Percentiles rank a stretch among this genome's conserved stretches.
Evolutionary conservation across 1,140 invertebrate genomes (phyloP).

Genomic region (Caenorhabditis brenneri): DNA sequence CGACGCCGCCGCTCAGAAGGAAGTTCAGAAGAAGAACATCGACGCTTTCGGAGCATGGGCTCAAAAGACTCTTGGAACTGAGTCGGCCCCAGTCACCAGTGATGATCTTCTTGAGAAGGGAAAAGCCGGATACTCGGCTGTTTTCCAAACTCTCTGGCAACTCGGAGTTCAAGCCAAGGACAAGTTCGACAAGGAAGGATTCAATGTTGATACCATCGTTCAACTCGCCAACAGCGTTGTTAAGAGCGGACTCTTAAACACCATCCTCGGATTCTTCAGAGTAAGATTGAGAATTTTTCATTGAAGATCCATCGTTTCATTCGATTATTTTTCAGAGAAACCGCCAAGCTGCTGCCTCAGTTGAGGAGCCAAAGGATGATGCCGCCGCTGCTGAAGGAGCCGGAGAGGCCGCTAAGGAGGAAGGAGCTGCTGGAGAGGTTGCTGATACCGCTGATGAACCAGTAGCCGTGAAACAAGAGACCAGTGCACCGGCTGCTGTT

Average conservation of each 20-base stretch:
- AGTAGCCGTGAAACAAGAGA: conserved; percentile 32
- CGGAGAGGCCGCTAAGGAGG: background rate
- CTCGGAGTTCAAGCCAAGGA: conserved; percentile 59
- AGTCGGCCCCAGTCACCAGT: conserved; percentile 44
- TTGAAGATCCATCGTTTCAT: background rate
- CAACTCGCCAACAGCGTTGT: conserved; percentile 44
- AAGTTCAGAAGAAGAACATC: conserved; percentile 60
- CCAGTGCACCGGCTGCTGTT: conserved; percentile 14
- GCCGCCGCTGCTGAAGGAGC: background rate
- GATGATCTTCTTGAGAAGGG: conserved; percentile 64
- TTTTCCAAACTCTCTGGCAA: conserved; percentile 61
- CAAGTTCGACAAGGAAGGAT: conserved; percentile 61
- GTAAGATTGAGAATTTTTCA: background rate
- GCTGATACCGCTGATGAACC: conserved; percentile 33
- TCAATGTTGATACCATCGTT: conserved; percentile 60
- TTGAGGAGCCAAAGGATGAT: conserved; percentile 11
- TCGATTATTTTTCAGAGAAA: conserved; percentile 19
- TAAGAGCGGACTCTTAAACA: conserved; percentile 53
- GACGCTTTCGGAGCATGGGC: conserved; percentile 62
- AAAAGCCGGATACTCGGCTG: conserved; percentile 60
- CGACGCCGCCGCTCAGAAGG: conserved; percentile 62
- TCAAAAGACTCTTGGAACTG: conserved; percentile 58
- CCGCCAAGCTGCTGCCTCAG: background rate
- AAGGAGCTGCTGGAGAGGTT: conserved; percentile 3
- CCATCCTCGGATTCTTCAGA: conserved; percentile 60